Evolutionary conservation across 2,888 invertebrate genomes (phyloP).

Genomic region (Atrina japonica): DNA sequence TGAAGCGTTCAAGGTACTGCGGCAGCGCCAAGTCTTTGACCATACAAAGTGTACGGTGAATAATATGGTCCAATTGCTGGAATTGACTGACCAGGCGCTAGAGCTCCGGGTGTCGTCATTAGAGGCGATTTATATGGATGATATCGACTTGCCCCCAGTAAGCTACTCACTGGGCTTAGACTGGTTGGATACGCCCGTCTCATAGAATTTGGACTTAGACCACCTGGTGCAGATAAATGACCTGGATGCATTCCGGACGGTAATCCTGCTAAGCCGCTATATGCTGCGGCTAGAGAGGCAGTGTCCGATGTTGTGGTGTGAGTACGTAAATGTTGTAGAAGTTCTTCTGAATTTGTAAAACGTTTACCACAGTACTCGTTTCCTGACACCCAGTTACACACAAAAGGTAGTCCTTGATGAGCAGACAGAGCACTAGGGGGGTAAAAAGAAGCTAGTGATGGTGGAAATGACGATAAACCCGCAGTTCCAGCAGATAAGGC

Average conservation of each 20-base stretch:
- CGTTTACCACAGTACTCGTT: conserved; percentile 96
- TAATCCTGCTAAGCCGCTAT: conserved; percentile 50
- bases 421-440: conserved; percentile 65
- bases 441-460: conserved; percentile 62
- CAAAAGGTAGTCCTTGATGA: conserved; percentile 79
- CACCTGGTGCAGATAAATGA: conserved; percentile 49
- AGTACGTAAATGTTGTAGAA: conserved; percentile 94
- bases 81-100: conserved; percentile 84
- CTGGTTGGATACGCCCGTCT: conserved; percentile 89
- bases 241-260: conserved; percentile 42
- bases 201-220: conserved; percentile 85
- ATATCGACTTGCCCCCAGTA: conserved; percentile 92
- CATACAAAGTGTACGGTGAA: conserved; percentile 94
- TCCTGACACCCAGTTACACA: conserved; percentile 95
- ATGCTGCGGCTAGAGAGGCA: conserved; percentile 50
- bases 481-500: conserved; percentile 47
- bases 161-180: conserved; percentile 68
- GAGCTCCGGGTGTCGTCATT: conserved; percentile 82
- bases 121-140: conserved; percentile 93
- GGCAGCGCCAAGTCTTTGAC: conserved; percentile 81
- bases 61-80: conserved; percentile 84
- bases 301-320: conserved; percentile 85
- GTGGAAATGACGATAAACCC: conserved; percentile 58
- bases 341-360: conserved; percentile 94
- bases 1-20: conserved; percentile 51